Evolutionary conservation across 2,113 vertebrate species (phyloP), one percentile per base, ranked within the genome.

Genomic region (Gallinago paraguaiae): DNA sequence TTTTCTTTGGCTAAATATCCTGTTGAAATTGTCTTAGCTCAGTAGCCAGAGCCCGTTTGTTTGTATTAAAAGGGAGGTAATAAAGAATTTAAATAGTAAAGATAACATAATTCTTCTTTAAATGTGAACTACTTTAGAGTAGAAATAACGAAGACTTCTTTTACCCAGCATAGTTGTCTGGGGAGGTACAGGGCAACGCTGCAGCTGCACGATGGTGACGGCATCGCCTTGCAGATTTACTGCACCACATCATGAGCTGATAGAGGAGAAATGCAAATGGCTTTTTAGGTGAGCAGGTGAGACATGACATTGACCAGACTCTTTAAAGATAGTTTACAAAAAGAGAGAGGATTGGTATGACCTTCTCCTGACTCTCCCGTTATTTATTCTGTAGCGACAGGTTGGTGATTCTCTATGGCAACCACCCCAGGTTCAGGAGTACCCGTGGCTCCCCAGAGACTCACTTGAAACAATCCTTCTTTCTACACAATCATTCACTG

Each of bases 261-360:
- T 18, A 90, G 59, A 91, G 41, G 30, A 93, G 86, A 91, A 96
- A 92, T 35, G 81, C 80, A 83, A 91, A 93, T 0, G 11, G 56
- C n/a, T 83, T 83, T 96, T 89, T 91, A 81, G 71, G 86, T 88
- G 91, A 96, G 80, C 80, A 95, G 77, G 95, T 92, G 95, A 95
- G 86, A 96, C 1, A 4, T 92, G 96, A 97, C 86, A 75, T 78
- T 96, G 85, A 83, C 85, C 96, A 97, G 96, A 83, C 78, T 82
- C 67, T 84, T 91, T 68, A 63, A 80, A 91, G 93, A 81, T 22
- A 75, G 90, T 74, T 96, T 96, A 67, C 17, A 68, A 79, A 92
- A 90, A 53, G 37, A 68, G 45, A 59, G 27, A 81, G 50, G 82
- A 81, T 93, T 77, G 86, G 70, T 76, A 85, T 95, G 92, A 96